phyloP scores from a whole-genome alignment of 2,797 vertebrate genomes.

The Sebastes itinus region DNA sequence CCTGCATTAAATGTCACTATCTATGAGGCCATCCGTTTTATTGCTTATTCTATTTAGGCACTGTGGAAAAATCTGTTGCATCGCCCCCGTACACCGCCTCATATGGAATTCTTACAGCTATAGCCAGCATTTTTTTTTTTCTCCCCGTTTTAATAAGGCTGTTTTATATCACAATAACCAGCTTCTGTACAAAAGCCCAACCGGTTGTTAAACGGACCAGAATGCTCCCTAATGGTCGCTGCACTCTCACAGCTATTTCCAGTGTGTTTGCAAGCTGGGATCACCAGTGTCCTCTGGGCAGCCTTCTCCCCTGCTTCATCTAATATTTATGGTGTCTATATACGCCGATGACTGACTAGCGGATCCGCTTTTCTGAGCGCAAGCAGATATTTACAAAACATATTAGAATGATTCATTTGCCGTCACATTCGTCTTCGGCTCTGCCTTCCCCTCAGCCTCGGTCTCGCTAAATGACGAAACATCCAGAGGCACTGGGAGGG shows the following conservation, averaged over 20 bases:
- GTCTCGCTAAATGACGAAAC: constrained; percentile 42
- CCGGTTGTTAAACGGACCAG: constrained; percentile 15
- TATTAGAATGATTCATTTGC: constrained; percentile 65
- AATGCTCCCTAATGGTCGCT: constrained; percentile 22
- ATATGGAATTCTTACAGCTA: constrained; percentile 6
- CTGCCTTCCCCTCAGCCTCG: constrained; percentile 26
- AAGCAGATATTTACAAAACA: constrained; percentile 70
- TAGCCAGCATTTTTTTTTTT: background rate
- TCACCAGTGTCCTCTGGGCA: constrained; percentile 72
- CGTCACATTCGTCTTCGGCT: constrained; percentile 36
- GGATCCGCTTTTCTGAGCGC: constrained; percentile 45
- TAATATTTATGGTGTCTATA: constrained; percentile 77
- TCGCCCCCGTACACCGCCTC: constrained; percentile 20
- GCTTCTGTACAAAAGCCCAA: background rate
- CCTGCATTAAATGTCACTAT: constrained; percentile 88
- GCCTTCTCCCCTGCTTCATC: constrained; percentile 64
- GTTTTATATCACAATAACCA: constrained; percentile 1
- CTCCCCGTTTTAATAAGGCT: constrained; percentile 3
- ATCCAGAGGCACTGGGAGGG: constrained; percentile 4
- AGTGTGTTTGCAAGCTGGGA: constrained; percentile 40
- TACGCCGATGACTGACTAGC: constrained; percentile 41
- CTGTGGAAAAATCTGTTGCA: constrained; percentile 66
- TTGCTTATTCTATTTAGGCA: constrained; percentile 78
- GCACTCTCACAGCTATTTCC: constrained; percentile 34
- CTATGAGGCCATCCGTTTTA: constrained; percentile 83